phyloP scores from a whole-genome alignment of 2,797 vertebrate species.

The Premnoplex brunnescens region DNA sequence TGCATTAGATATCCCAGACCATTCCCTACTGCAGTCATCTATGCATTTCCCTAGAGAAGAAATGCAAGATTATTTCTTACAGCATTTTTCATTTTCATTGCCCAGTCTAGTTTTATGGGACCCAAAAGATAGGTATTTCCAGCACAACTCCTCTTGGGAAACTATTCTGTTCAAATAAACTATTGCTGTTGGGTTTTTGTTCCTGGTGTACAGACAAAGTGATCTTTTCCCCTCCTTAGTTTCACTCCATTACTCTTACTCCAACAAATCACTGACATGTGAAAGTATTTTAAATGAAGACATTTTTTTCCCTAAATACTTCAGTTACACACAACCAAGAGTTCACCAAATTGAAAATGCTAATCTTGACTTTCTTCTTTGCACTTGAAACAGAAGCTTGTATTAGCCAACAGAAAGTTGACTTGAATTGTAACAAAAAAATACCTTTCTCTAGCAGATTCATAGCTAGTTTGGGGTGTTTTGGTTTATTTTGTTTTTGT shows the following conservation, averaged over 20 bases:
- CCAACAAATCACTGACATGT: background rate
- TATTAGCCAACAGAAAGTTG: background rate
- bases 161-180: background rate
- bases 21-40: background rate
- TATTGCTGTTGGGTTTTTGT: background rate
- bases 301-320: background rate
- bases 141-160: background rate
- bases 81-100: conserved; percentile 38
- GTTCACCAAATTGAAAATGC: background rate
- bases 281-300: background rate
- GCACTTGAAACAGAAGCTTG: background rate
- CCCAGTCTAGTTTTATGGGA: conserved; percentile 17
- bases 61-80: conserved; percentile 13
- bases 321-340: background rate
- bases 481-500: background rate
- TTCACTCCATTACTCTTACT: conserved; percentile 18
- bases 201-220: background rate
- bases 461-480: background rate
- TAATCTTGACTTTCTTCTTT: background rate
- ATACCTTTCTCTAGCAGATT: background rate
- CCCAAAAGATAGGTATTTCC: conserved; percentile 6
- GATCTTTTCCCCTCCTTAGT: conserved; percentile 3
- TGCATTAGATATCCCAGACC: background rate
- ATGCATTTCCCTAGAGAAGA: background rate
- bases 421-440: background rate